These are phyloP conservation scores for Hassar affinis DNA, from an alignment of 2,113 vertebrate species.

Conservation along the genomic window DNA sequence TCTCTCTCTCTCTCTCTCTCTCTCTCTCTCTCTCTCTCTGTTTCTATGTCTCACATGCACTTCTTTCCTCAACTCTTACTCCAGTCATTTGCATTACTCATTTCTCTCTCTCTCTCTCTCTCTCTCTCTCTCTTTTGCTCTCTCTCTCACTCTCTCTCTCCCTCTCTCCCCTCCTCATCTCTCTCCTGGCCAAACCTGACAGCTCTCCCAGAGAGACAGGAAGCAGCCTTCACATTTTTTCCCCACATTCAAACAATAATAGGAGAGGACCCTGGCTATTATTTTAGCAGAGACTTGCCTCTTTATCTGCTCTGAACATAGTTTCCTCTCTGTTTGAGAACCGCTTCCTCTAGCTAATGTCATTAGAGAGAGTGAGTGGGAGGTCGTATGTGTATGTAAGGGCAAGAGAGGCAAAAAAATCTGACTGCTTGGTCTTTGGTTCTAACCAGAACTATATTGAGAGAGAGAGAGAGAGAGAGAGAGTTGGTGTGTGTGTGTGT, in stretches of 20 bases:
- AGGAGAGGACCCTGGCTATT: conserved; percentile 73
- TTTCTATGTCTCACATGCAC: conserved; percentile 18
- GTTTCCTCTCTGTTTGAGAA: conserved; percentile 76
- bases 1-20: background rate
- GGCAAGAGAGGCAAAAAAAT: conserved; percentile 45
- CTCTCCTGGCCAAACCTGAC: conserved; percentile 47
- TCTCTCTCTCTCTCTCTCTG: conserved; percentile 43
- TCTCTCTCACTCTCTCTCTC: conserved; percentile 34
- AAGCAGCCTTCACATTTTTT: conserved; percentile 69
- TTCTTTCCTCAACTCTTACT: conserved; percentile 50
- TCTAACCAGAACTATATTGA: conserved; percentile 59
- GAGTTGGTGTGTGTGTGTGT: conserved; percentile 11
- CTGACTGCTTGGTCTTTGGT: conserved; percentile 60
- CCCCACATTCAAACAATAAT: conserved; percentile 73
- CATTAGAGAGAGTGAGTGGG: conserved; percentile 55
- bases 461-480: conserved; percentile 39
- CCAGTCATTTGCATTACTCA: background rate
- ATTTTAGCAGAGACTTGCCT: conserved; percentile 73
- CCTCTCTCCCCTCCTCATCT: conserved; percentile 26
- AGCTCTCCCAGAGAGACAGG: conserved; percentile 61
- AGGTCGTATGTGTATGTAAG: conserved; percentile 19
- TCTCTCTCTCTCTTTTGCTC: background rate
- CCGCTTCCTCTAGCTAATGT: conserved; percentile 69
- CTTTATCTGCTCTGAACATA: conserved; percentile 85
- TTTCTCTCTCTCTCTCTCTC: conserved; percentile 45